Percentiles rank a stretch among this genome's conserved stretches.
Conservation (phyloP, 1,140 invertebrate species). For the Condylostylus longicornis region DNA sequence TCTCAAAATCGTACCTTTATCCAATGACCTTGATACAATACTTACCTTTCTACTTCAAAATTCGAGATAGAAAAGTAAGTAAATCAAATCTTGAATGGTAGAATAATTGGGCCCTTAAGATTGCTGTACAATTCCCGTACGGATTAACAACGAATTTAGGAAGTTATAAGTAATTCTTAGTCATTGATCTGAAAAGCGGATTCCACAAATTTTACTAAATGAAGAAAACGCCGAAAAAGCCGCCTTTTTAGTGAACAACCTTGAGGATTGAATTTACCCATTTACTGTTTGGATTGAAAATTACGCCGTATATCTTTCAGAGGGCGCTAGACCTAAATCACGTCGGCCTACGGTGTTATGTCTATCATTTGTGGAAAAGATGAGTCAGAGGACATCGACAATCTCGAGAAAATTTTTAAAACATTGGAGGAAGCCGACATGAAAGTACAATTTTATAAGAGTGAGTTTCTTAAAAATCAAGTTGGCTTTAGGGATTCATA, state of each 20-base stretch:
- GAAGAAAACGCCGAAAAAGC: slow-evolving; percentile 24
- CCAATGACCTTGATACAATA: slow-evolving; percentile 10
- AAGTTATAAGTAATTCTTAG: slow-evolving; percentile 28
- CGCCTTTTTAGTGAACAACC: slow-evolving; percentile 25
- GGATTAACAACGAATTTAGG: slow-evolving; percentile 6
- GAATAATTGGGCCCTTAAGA: slow-evolving; percentile 11
- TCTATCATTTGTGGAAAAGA: no score
- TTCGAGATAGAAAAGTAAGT: slow-evolving; percentile 9
- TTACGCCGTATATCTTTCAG: slow-evolving; percentile 32
- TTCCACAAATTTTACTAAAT: slow-evolving; percentile 32
- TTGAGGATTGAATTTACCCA: slow-evolving; percentile 28
- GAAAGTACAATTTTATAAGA: slow-evolving; percentile 8
- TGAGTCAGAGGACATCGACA: slow-evolving; percentile 18
- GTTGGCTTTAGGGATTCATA: slow-evolving; percentile 10
- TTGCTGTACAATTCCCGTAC: slow-evolving; percentile 10
- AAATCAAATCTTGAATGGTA: slow-evolving; percentile 8
- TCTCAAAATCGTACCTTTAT: slow-evolving; percentile 12
- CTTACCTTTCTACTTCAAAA: slow-evolving; percentile 9
- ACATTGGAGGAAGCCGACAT: slow-evolving; percentile 7
- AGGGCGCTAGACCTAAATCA: slow-evolving; percentile 30
- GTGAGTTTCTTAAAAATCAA: slow-evolving; percentile 9
- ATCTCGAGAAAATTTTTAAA: slow-evolving; percentile 9
- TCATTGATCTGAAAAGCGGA: slow-evolving; percentile 33
- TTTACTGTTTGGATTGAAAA: slow-evolving; percentile 32
- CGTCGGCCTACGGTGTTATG: no score